Evolutionary conservation across 1,140 invertebrate species (phyloP), one percentile per base, ranked within the genome.

Genomic region (Cryptotermes secundus): DNA sequence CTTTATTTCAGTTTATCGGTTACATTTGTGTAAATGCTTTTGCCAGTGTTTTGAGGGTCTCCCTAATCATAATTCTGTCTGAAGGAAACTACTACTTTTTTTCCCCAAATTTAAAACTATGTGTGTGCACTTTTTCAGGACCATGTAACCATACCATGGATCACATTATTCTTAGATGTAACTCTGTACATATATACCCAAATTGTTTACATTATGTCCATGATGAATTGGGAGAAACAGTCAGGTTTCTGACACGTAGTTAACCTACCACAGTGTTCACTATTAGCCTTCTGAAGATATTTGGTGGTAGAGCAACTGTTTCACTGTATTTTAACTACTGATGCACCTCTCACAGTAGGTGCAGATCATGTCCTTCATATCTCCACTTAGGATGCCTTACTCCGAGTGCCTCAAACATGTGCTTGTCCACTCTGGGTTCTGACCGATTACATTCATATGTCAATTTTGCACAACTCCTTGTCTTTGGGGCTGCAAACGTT

Each of bases 321-420:
- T 42, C 72, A 53, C 53, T 81, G 35, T 84, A 72, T 81, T 84
- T 81, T 81, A 53, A 45, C 80, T 65, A 80, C 53, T 45, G 45
- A 34, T 49, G 45, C 81, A 65, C 53, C 42, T 82, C 45, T 84
- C 45, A 81, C 53, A 35, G 81, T 81, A 65, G 35, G 38, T 82
- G n/a, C 83, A 83, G 34, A 72, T 36, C 34, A 45, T 81, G 84
- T 84, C 84, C 84, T 84, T 84, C 84, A 82, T 84, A 84, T 84
- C 84, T 84, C 84, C 84, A 84, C 84, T 81, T 84, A 84, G 84
- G 84, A 84, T 81, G 84, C 84, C 84, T 84, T 84, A 84, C 84
- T 84, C 72, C 81, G 84, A 84, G 84, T 84, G 84, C 84, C 84
- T 84, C 79, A 49, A 81, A 34, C 59, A n/a, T 84, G 84, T 84